Conservation (phyloP, 2,797 vertebrate species). For the Lithobates sylvaticus region DNA sequence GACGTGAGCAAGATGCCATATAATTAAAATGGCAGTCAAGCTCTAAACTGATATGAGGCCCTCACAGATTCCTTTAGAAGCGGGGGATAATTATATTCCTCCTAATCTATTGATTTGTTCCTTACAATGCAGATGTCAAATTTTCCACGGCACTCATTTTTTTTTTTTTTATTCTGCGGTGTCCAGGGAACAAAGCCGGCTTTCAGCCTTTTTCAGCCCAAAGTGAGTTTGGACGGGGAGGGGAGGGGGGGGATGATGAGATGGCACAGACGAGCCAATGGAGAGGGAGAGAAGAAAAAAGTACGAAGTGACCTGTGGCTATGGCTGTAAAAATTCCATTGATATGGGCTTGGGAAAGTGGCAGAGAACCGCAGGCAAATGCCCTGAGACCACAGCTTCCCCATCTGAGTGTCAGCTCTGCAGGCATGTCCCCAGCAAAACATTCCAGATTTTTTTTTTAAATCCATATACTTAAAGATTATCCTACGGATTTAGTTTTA, state of each 20-base stretch:
- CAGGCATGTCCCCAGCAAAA: slow-evolving; percentile 7
- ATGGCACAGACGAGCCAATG: slow-evolving; percentile 68
- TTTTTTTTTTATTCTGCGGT: slow-evolving; percentile 52
- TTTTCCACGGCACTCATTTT: slow-evolving; percentile 72
- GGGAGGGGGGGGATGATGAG: slow-evolving; percentile 46
- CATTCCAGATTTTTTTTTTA: background rate
- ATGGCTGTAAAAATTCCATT: slow-evolving; percentile 65
- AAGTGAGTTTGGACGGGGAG: slow-evolving; percentile 74
- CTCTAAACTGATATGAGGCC: slow-evolving; percentile 72
- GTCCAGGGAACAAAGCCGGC: slow-evolving; percentile 80
- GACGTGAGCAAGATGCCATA: slow-evolving; percentile 66
- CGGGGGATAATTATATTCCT: slow-evolving; percentile 77
- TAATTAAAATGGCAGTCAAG: slow-evolving; percentile 81
- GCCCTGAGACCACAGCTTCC: slow-evolving; percentile 6
- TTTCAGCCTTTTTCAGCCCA: slow-evolving; percentile 78
- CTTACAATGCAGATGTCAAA: slow-evolving; percentile 78
- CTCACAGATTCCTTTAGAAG: slow-evolving; percentile 74
- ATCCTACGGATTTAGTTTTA: background rate
- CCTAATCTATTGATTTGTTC: slow-evolving; percentile 76
- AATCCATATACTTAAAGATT: background rate
- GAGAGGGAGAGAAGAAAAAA: slow-evolving; percentile 65
- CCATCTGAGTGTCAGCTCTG: slow-evolving; percentile 29
- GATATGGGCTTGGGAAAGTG: slow-evolving; percentile 58
- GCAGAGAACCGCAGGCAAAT: slow-evolving; percentile 38
- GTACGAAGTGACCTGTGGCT: slow-evolving; percentile 66